phyloP scores from a whole-genome alignment of 2,888 invertebrate genomes.

The Melinaea menophilus region DNA sequence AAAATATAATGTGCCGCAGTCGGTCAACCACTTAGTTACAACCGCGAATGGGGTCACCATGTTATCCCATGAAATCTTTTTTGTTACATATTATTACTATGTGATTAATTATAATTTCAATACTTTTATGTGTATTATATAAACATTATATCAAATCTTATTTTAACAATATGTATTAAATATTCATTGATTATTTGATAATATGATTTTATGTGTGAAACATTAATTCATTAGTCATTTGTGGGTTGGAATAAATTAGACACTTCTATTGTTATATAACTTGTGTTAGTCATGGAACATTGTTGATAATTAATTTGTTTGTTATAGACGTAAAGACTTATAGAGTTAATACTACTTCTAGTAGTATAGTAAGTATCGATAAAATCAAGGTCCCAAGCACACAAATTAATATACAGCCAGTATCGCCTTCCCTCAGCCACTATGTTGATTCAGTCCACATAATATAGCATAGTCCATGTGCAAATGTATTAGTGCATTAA shows the following conservation, averaged over 20 bases:
- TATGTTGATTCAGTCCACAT: conserved; percentile 64
- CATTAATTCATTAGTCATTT: background rate
- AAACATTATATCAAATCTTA: too few relatives aligned
- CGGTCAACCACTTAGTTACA: conserved; percentile 4
- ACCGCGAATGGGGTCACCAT: conserved; percentile 2
- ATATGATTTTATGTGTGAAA: too few relatives aligned
- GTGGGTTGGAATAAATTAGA: background rate
- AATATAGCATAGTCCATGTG: conserved; percentile 50
- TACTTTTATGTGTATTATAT: too few relatives aligned
- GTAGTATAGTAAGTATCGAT: conserved; percentile 9
- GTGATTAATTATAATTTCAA: too few relatives aligned
- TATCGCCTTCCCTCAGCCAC: conserved; percentile 55
- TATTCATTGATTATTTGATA: too few relatives aligned
- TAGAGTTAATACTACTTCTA: background rate
- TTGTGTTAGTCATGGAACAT: background rate
- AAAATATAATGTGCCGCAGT: background rate
- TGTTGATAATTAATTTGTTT: background rate
- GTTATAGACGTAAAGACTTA: background rate
- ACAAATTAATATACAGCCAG: conserved; percentile 68
- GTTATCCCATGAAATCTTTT: conserved; percentile 4
- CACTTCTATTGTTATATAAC: background rate
- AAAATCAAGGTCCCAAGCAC: conserved; percentile 47
- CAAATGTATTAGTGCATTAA: conserved; percentile 42
- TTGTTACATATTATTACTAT: background rate
- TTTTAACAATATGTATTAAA: too few relatives aligned